A percentile compares a stretch with the other conserved stretches of the same genome.
These are phyloP conservation scores for Drosophila pseudoananassae DNA, from an alignment of 1,140 invertebrate genomes.

Conservation along the genomic window DNA sequence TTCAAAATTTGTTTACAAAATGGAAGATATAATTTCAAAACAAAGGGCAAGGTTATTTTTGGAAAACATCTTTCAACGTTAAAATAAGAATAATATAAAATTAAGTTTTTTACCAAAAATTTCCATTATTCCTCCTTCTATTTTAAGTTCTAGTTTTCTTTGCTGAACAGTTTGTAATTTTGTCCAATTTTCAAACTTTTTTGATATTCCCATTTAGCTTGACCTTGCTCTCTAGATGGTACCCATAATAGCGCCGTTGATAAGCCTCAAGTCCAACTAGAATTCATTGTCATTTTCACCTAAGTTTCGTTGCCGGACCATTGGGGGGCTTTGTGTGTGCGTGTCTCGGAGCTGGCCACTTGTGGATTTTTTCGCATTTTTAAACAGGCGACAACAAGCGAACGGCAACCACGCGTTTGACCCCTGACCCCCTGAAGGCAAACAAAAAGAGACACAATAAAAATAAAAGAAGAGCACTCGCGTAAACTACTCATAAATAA, in stretches of 20 bases:
- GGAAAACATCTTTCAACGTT: too few relatives aligned
- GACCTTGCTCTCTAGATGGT: conserved; percentile 27
- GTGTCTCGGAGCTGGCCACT: conserved; percentile 50
- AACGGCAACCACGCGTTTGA: conserved; percentile 72
- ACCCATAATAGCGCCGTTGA: conserved; percentile 21
- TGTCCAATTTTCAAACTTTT: background rate
- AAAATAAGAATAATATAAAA: too few relatives aligned
- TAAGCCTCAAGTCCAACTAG: conserved; percentile 40
- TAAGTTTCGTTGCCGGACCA: conserved; percentile 17
- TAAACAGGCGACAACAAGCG: conserved; percentile 36
- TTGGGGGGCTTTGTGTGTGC: conserved; percentile 5
- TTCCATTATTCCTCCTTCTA: background rate
- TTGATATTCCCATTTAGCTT: background rate
- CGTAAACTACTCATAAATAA: conserved; percentile 77
- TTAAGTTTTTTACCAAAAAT: too few relatives aligned
- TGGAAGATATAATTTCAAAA: background rate
- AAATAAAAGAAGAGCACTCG: conserved; percentile 18
- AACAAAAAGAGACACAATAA: conserved; percentile 8
- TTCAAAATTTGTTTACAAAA: conserved; percentile 1
- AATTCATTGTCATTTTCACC: conserved; percentile 66
- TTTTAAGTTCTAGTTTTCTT: background rate
- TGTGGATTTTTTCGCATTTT: conserved; percentile 78
- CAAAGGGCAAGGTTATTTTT: background rate
- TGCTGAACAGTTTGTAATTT: background rate
- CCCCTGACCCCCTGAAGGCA: conserved; percentile 25